These are phyloP conservation scores for Drosophila nigritarsus DNA, from an alignment of 2,888 invertebrate species.

Conservation along the genomic window DNA sequence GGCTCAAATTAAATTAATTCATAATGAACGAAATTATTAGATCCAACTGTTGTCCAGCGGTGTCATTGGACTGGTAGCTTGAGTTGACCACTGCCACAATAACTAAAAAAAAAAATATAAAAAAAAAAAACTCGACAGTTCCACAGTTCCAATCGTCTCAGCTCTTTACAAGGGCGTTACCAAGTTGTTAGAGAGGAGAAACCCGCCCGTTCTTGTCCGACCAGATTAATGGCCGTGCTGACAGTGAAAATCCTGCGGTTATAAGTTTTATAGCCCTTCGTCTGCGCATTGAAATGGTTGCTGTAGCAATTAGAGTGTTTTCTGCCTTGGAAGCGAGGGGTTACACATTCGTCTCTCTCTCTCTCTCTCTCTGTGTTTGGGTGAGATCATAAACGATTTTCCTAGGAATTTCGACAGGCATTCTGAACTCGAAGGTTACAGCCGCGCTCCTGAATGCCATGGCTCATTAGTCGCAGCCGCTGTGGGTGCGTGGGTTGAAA, in stretches of 20 bases:
- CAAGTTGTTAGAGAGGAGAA: constrained; percentile 61
- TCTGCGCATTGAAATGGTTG: constrained; percentile 50
- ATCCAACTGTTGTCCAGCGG: constrained; percentile 50
- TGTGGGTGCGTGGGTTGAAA: constrained; percentile 60
- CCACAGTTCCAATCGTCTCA: constrained; percentile 18
- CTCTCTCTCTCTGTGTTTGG: constrained; percentile 26
- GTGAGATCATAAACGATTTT: constrained; percentile 71
- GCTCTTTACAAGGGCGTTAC: constrained; percentile 72
- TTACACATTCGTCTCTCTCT: constrained; percentile 28
- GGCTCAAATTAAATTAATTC: constrained; percentile 76
- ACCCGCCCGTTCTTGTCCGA: constrained; percentile 41
- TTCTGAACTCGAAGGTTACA: constrained; percentile 41
- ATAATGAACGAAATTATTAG: constrained; percentile 79
- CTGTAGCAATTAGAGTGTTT: constrained; percentile 65
- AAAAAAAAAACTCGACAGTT: neutral
- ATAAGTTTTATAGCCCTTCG: constrained; percentile 74
- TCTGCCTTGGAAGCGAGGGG: constrained; percentile 31
- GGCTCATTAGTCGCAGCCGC: constrained; percentile 60
- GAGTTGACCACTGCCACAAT: constrained; percentile 7
- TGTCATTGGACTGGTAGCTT: constrained; percentile 39
- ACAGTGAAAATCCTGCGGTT: constrained; percentile 79
- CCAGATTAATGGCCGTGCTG: constrained; percentile 73
- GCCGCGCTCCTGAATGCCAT: constrained; percentile 28
- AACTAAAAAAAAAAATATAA: neutral
- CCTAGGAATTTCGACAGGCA: constrained; percentile 56